Base-by-base conservation (phyloP, 2,797 vertebrate genomes). In the Sandelia bainsii region DNA sequence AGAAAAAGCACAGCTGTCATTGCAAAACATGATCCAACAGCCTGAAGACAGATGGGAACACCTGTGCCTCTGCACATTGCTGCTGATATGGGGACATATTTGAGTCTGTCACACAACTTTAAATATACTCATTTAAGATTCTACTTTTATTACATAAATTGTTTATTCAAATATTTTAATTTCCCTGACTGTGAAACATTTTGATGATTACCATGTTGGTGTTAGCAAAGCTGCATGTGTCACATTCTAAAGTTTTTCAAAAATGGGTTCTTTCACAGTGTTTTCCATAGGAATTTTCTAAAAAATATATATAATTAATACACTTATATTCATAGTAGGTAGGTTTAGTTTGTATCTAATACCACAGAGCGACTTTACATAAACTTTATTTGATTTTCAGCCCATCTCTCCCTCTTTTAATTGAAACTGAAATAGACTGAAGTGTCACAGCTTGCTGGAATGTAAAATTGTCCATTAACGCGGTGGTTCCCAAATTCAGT, bases 1-100 rank as follows among this genome's bases (percentile, higher is more conserved):
- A 50, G 58, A 37, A 40, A 52, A 76, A 74, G 25, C 63, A 64
- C n/a, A 56, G 64, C 77, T 82, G 68, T 76, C 68, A 62, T n/a
- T 34, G 32, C 5, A 0, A 51, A 73, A 69, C 57, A 76, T 60
- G 62, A 75, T 79, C 65, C 62, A 73, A 52, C 48, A 52, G 46
- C 80, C 77, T 22, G 51, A 13, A 71, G 65, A 73, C 50, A 62
- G 37, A 53, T 46, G 32, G 40, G 54, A 72, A 76, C 46, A 70
- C 58, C 74, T 65, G 62, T 78, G 71, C 77, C 57, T 59, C 22
- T 14, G 29, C 19, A 48, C 44, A 8, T 22, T 20, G 56, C 25
- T 72, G 62, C 63, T 61, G 57, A 48, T 75, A 39, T 61, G 49
- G 17, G 9, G 48, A 54, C 45, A 59, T 68, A 25, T 48, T 62